These are phyloP conservation scores for Venustaconcha ellipsiformis DNA, from an alignment of 1,140 invertebrate genomes.

Conservation along the genomic window DNA sequence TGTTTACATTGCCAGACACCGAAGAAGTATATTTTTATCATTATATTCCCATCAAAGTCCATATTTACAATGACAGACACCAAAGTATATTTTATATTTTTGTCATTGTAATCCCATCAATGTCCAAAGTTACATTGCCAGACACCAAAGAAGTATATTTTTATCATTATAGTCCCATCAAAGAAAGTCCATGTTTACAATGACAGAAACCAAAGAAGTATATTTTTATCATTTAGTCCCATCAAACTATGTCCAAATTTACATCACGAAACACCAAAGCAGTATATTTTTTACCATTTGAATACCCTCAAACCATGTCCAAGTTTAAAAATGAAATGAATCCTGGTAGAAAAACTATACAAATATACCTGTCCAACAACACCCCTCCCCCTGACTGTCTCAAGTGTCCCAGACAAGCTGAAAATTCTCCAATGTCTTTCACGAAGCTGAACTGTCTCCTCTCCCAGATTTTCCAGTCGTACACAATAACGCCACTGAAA, in stretches of 20 bases:
- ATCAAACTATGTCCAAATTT: too few relatives aligned
- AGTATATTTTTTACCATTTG: not conserved
- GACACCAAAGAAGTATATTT: too few relatives aligned
- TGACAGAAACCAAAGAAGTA: too few relatives aligned
- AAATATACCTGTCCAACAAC: constrained; percentile 75
- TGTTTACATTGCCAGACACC: too few relatives aligned
- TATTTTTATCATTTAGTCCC: too few relatives aligned
- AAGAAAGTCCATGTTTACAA: too few relatives aligned
- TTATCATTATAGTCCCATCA: too few relatives aligned
- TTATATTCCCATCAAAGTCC: too few relatives aligned
- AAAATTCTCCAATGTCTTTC: constrained; percentile 98
- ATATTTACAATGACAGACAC: not conserved
- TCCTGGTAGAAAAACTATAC: not conserved
- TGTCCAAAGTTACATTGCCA: too few relatives aligned
- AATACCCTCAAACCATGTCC: not conserved
- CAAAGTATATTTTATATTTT: not conserved
- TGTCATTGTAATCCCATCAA: not conserved
- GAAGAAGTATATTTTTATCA: too few relatives aligned
- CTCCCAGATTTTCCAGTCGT: constrained; percentile 92
- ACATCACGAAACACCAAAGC: not conserved
- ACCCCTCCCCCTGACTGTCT: constrained; percentile 96
- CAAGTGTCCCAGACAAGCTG: constrained; percentile 92
- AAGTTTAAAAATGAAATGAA: constrained; percentile 1
- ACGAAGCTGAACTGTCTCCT: constrained; percentile 88
- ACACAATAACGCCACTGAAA: constrained; percentile 85